A percentile compares a stretch with the other conserved stretches of the same genome.
phyloP scores from a whole-genome alignment of 2,113 vertebrate species.

The cattle (Bos taurus) region ARS-UCD2.0 NC_037344.1:65240501-65241000 shows the following conservation, averaged over 20 bases:
- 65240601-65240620: background rate
- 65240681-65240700: background rate
- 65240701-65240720: background rate
- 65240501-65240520: background rate
- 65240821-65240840: background rate
- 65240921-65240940: background rate
- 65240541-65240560: background rate
- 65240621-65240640: background rate
- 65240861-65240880: background rate
- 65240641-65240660: rapidly evolving
- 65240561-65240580: background rate
- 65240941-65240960: too few relatives aligned
- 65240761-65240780: background rate
- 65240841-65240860: background rate
- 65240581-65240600: background rate
- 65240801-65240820: background rate
- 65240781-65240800: rapidly evolving
- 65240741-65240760: background rate
- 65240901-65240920: background rate
- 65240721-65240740: rapidly evolving
- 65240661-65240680: background rate
- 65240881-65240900: rapidly evolving
- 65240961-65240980: background rate
- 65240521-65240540: background rate
- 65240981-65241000: too few relatives aligned